Evolutionary conservation across 2,113 vertebrate species (phyloP).

Genomic region (Cheirogaleus medius): DNA sequence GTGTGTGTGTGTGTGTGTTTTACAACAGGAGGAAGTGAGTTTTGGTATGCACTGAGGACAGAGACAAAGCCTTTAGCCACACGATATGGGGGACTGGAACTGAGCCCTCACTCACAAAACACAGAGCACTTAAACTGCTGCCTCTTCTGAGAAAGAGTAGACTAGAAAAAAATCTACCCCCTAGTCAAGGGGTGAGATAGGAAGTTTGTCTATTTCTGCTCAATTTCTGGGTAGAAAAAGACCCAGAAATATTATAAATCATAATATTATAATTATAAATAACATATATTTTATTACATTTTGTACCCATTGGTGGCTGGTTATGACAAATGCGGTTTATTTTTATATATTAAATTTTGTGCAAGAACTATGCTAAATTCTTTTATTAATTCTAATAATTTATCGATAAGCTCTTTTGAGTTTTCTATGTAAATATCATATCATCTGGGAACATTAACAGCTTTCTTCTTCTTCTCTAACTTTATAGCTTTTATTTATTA

Average conservation of each 20-base stretch:
- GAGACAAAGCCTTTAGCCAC: neutral
- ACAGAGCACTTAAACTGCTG: neutral
- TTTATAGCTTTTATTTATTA: conserved; percentile 17
- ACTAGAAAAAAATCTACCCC: neutral
- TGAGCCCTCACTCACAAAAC: neutral
- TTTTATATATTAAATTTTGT: conserved; percentile 33
- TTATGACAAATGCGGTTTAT: conserved; percentile 44
- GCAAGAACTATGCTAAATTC: conserved; percentile 28
- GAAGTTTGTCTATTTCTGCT: neutral
- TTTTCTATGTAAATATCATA: conserved; percentile 38
- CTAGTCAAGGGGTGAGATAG: neutral
- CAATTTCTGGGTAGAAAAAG: neutral
- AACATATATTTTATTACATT: neutral
- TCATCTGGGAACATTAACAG: neutral
- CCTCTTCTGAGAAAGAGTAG: neutral
- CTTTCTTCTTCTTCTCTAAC: neutral
- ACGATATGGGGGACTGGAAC: rapidly evolving
- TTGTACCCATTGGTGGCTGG: neutral
- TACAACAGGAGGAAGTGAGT: neutral
- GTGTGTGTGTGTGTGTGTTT: neutral
- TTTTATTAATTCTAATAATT: conserved; percentile 49
- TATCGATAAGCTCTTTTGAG: neutral
- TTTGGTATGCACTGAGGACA: neutral
- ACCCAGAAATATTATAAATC: too few species aligned
- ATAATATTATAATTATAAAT: neutral